Evolutionary conservation across 2,113 vertebrate species (phyloP), one percentile per base, ranked within the genome.

Genomic region (Psettodes erumei): DNA sequence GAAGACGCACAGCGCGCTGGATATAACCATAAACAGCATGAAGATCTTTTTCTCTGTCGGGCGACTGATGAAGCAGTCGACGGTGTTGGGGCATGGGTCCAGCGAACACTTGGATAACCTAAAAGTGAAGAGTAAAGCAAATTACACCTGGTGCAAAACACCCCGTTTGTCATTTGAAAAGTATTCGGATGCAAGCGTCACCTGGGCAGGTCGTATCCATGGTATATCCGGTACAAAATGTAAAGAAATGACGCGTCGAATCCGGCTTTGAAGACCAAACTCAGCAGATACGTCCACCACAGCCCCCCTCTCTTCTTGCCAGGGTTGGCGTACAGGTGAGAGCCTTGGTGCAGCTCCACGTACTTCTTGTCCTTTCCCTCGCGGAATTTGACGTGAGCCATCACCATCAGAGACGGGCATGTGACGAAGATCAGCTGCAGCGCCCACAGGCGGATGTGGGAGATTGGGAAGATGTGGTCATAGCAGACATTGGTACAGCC

Each of bases 11-110:
- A 96, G 0, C 0, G 86, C 91, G 0, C 96, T 90, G 0, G 95
- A 95, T 10, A 89, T 55, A 4, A 99, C 95, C 97, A 98, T 99
- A 86, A 99, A 98, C 28, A 97, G 2, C n/a, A 96, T 99, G 91
- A 99, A 99, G 92, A 97, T 97, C 82, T 93, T 98, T 84, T 99
- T 99, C 89, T 99, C 98, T 0, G 96, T 96, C 1, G 97, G 96
- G 21, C 94, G 95, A 23, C 97, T 93, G 78, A 99, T 97, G 93
- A 95, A 99, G 90, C 98, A 95, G 64, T 95, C 94, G 1, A 95
- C 93, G 0, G 88, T 93, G 77, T 95, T 95, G 54, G 94, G 94
- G 83, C 98, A 99, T 0, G 98, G 97, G 0, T 18, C 48, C 40
- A 93, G 75, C 0, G 93, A 82, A 1, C 98, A 99, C 89, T 96